Base-by-base conservation (phyloP, 2,113 vertebrate genomes). In the Passer domesticus region DNA sequence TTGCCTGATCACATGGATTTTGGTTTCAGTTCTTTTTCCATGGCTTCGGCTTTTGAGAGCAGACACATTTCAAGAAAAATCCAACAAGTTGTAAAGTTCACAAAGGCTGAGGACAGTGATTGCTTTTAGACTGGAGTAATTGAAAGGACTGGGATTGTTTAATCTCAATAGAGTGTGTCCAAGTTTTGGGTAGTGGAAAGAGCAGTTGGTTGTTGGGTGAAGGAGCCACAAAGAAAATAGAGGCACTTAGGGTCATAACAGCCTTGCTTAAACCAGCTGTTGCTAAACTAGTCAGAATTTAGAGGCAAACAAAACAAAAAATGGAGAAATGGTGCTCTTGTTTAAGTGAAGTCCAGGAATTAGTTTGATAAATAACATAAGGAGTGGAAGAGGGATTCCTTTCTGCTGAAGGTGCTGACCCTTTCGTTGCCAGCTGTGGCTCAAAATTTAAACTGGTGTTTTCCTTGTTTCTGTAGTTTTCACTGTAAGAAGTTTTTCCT, bases 21-120 rank as follows among this genome's bases (percentile, higher is more conserved):
- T 97, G 96, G 95, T 97, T 98, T 98, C 91, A 92, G 80, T 96
- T 97, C 95, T 97, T 98, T 97, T 97, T 97, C 93, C 94, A 83
- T 88, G 94, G 96, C 86, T 96, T 97, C 97, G 96, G 94, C 95
- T 98, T 96, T 91, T 95, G 95, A 94, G 83, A 96, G 90, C 87
- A 96, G 87, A 80, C 89, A 91, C 68, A 89, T 95, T 97, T 97
- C 94, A 92, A 89, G 96, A 95, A 98, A 96, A 97, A 94, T 96
- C 80, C 92, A 96, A 27, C 73, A 70, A 93, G 79, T 58, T 91
- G 89, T 83, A 75, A 97, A 97, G 92, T 95, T 97, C 83, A 52
- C 77, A 52, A 95, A 96, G 91, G 78, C 96, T 90, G 92, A 96
- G 76, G 72, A 53, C 80, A 84, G 37, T 14, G 78, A 84, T 91